Conservation (phyloP, 2,113 vertebrate genomes). For the Hirundichthys speculiger region DNA sequence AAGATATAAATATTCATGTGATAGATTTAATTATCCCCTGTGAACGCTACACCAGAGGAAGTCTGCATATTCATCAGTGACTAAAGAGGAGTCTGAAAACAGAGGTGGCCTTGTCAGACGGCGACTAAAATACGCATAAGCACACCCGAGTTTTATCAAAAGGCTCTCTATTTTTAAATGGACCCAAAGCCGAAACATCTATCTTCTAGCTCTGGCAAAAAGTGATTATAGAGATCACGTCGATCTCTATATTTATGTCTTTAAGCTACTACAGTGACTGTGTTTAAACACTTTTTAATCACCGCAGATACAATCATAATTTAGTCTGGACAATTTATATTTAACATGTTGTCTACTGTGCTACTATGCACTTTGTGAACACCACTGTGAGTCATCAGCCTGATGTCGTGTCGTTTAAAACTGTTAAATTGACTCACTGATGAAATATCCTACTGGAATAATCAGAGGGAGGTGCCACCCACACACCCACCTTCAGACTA, state of each 20-base stretch:
- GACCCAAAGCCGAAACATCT: conserved; percentile 38
- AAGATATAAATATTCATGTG: conserved; percentile 26
- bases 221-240: neutral
- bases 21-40: conserved; percentile 34
- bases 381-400: neutral
- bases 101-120: conserved; percentile 63
- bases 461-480: neutral
- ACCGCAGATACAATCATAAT: too few species aligned
- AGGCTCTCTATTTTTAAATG: conserved; percentile 61
- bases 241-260: too few species aligned
- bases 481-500: conserved; percentile 91
- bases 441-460: neutral
- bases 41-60: conserved; percentile 23
- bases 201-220: conserved; percentile 1
- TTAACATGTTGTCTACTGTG: too few species aligned
- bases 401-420: neutral
- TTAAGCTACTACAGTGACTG: too few species aligned
- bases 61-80: conserved; percentile 55
- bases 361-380: neutral
- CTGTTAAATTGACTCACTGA: neutral
- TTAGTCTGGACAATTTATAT: too few species aligned
- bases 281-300: too few species aligned
- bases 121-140: conserved; percentile 33
- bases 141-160: conserved; percentile 52
- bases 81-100: conserved; percentile 54